A percentile compares a stretch with the other conserved stretches of the same genome.
phyloP scores from a whole-genome alignment of 2,888 invertebrate genomes.

The Nomada goodeniana region DNA sequence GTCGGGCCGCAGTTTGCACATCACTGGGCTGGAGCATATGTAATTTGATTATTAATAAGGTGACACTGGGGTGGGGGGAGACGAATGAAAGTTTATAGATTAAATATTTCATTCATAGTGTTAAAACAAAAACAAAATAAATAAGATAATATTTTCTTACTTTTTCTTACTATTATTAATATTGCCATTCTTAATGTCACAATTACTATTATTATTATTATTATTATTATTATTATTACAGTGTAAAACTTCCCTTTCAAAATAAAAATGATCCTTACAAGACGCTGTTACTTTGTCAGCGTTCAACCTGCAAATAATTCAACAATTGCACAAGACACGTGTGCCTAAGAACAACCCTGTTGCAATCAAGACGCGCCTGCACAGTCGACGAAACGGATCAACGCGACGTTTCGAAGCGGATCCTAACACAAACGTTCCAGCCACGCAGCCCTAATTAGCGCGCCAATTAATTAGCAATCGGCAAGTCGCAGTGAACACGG shows the following conservation, averaged over 20 bases:
- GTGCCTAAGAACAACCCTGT: constrained; percentile 6
- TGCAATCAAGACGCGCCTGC: constrained; percentile 49
- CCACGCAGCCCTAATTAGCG: constrained; percentile 66
- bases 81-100: neutral
- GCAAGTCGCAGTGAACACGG: constrained; percentile 38
- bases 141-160: neutral
- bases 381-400: constrained; percentile 6
- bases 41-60: too few relatives aligned
- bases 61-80: too few relatives aligned
- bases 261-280: too few relatives aligned
- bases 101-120: neutral
- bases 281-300: too few relatives aligned
- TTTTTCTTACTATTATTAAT: neutral
- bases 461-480: constrained; percentile 72
- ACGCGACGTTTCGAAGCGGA: constrained; percentile 36
- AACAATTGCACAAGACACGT: neutral
- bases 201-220: neutral
- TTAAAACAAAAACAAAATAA: neutral
- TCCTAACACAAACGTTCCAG: constrained; percentile 41
- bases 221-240: neutral
- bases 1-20: too few relatives aligned
- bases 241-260: too few relatives aligned
- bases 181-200: neutral
- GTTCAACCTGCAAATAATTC: neutral
- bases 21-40: too few relatives aligned